Conservation (phyloP, 2,113 vertebrate genomes). For the Apodemus speciosus region DNA sequence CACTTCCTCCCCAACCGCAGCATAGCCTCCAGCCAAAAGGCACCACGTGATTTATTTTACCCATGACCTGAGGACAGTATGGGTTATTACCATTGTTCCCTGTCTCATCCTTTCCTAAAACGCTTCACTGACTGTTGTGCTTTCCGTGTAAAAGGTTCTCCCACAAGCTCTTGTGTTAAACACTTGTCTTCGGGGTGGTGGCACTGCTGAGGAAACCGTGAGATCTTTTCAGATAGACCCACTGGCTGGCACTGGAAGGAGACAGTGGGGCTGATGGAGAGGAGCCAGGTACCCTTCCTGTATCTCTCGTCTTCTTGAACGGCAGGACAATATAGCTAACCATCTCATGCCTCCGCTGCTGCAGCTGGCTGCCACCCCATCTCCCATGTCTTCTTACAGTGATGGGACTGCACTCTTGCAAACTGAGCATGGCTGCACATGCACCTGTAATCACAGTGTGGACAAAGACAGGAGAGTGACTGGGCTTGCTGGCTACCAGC, state of each 20-base stretch:
- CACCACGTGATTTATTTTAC: background rate
- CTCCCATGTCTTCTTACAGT: background rate
- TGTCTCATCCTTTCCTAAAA: background rate
- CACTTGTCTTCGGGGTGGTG: background rate
- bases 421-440: background rate
- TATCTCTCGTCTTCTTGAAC: background rate
- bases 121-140: background rate
- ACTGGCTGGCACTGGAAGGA: background rate
- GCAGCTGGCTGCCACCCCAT: background rate
- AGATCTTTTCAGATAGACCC: background rate
- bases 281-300: background rate
- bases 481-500: no score
- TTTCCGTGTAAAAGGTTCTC: no score
- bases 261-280: no score
- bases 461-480: background rate
- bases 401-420: background rate
- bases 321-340: no score
- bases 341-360: background rate
- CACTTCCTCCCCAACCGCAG: no score
- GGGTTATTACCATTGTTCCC: background rate
- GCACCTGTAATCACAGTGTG: background rate
- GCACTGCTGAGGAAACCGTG: background rate
- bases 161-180: background rate
- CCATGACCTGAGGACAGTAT: background rate
- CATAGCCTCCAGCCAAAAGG: background rate